Percentiles rank a stretch among this genome's conserved stretches.
Evolutionary conservation across 37 sponge, comb jelly and placozoan species (phyloP).

Genomic region (Corticium candelabrum): DNA sequence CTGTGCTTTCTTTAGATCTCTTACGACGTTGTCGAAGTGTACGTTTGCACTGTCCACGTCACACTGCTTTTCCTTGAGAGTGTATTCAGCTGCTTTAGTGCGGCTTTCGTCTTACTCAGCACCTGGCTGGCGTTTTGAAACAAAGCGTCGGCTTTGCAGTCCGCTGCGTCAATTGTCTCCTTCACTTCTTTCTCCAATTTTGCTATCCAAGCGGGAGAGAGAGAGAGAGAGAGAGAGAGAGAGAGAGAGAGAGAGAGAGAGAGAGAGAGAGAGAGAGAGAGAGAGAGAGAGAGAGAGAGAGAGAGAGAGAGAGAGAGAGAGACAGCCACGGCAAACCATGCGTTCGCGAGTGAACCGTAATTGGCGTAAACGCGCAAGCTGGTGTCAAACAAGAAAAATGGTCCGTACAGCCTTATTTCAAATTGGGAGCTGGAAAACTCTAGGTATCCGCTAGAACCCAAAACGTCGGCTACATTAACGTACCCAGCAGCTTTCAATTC

Average conservation of each 20-base stretch:
- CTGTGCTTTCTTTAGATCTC: too few species aligned
- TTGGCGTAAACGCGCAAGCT: not conserved
- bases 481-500: not conserved
- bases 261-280: conserved; percentile 14
- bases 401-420: not conserved
- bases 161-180: not conserved
- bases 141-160: not conserved
- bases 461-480: not conserved
- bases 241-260: conserved; percentile 15
- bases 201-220: not conserved
- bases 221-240: conserved; percentile 16
- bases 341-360: not conserved
- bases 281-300: conserved; percentile 13
- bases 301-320: not conserved
- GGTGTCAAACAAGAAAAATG: not conserved
- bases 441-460: not conserved
- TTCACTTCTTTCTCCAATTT: not conserved
- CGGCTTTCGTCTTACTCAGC: too few species aligned
- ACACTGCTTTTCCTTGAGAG: too few species aligned
- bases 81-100: too few species aligned
- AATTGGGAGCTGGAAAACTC: not conserved
- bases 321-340: not conserved
- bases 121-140: too few species aligned
- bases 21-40: too few species aligned
- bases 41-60: too few species aligned